A percentile compares a stretch with the other conserved stretches of the same genome.
Conservation (phyloP, 2,888 invertebrate genomes). For the Oscheius myriophilus region DNA sequence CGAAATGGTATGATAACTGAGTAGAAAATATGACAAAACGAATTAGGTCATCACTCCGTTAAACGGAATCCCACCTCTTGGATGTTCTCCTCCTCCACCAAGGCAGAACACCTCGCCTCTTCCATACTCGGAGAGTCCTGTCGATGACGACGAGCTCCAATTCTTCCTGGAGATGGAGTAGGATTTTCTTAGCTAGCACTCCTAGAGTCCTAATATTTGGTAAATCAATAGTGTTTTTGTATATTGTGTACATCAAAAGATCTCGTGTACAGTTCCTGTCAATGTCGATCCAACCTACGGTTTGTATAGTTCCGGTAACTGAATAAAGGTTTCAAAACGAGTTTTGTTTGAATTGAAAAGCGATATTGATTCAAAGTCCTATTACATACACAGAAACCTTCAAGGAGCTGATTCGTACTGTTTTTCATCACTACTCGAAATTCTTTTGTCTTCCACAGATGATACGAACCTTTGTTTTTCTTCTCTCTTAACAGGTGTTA, state of each 20-base stretch:
- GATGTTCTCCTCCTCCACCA: constrained; percentile 6
- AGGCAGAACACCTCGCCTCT: not conserved
- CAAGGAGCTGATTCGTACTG: too few species aligned
- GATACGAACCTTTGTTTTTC: too few species aligned
- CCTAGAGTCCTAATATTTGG: constrained; percentile 1
- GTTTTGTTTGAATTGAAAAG: too few species aligned
- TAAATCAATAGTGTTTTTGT: constrained; percentile 11
- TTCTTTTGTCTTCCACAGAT: too few species aligned
- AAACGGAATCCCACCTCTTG: constrained; percentile 15
- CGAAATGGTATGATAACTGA: constrained; percentile 5
- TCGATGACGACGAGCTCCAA: constrained; percentile 15
- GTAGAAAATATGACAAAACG: not conserved
- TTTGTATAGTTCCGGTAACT: not conserved
- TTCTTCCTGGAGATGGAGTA: constrained; percentile 25
- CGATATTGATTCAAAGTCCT: too few species aligned
- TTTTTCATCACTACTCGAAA: too few species aligned
- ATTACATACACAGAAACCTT: too few species aligned
- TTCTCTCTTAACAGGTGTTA: too few species aligned
- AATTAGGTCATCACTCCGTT: constrained; percentile 22
- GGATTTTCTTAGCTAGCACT: too few species aligned
- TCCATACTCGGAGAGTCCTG: constrained; percentile 16
- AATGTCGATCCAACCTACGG: constrained; percentile 23
- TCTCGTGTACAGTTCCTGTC: constrained; percentile 8
- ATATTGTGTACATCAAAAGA: constrained; percentile 20
- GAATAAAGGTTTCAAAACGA: too few species aligned